A percentile compares a stretch with the other conserved stretches of the same genome.
Evolutionary conservation across 2,113 vertebrate species (phyloP).

Genomic region (Daubentonia madagascariensis): DNA sequence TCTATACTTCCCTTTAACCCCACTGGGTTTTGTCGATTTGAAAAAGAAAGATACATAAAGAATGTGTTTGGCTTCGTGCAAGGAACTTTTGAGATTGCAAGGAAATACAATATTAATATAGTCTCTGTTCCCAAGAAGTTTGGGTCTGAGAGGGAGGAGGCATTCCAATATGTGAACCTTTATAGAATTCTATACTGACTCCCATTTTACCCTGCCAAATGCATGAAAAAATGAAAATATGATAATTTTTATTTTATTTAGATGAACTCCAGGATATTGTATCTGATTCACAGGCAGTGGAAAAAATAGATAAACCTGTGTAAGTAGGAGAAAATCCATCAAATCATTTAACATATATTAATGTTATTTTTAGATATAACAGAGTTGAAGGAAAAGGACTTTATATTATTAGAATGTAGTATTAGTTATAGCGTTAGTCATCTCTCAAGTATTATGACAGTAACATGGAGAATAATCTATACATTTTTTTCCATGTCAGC

Average conservation of each 20-base stretch:
- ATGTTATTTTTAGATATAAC: neutral
- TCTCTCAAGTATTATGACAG: neutral
- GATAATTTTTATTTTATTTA: constrained; percentile 79
- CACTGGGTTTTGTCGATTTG: constrained; percentile 16
- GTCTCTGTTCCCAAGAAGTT: neutral
- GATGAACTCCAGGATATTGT: constrained; percentile 82
- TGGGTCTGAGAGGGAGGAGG: neutral
- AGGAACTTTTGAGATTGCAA: neutral
- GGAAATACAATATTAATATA: neutral
- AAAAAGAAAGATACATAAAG: neutral
- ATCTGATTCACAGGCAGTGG: constrained; percentile 85
- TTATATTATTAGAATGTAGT: neutral
- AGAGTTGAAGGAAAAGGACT: neutral
- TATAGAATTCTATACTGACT: neutral
- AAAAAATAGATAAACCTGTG: constrained; percentile 75
- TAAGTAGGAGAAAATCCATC: constrained; percentile 81
- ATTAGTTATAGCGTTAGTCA: neutral
- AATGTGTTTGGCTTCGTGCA: neutral
- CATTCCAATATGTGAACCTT: neutral
- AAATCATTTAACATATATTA: neutral
- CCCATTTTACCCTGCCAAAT: neutral
- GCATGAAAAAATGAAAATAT: neutral
- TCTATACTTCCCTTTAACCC: neutral
- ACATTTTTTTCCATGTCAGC: neutral
- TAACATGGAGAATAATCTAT: neutral